Evolutionary conservation across 2,888 invertebrate species (phyloP), one percentile per base, ranked within the genome.

Genomic region (Brachycybe producta): DNA sequence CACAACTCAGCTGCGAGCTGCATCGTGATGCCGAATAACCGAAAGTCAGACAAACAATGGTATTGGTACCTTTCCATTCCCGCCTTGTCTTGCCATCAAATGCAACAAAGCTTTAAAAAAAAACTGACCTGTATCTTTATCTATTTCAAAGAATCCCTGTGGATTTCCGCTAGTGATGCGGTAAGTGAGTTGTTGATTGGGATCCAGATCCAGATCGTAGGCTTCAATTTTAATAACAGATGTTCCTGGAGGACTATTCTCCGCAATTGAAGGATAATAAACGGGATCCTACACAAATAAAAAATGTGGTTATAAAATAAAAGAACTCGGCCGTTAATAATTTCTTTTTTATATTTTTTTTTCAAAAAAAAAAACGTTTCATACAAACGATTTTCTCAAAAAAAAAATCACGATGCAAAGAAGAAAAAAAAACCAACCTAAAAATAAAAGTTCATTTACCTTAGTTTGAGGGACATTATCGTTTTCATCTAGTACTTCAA

Each of bases 381-480:
- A n/a, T n/a, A n/a, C n/a, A n/a, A n/a, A n/a, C n/a, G n/a, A n/a
- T n/a, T n/a, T n/a, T n/a, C n/a, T n/a, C 8, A 30, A 23, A 17
- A 39, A 3, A 5, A 21, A 21, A 13, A 3, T 13, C 19, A 39
- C 11, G 7, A 17, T 5, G 5, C 24, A 21, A 40, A n/a, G 19
- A 7, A 39, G 19, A 4, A 17, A 39, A 3, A 13, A 13, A 39
- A 23, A 3, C 39, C 39, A 4, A 4, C 19, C 13, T 17, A 39
- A 7, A 23, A 17, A 39, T 11, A 39, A 39, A 39, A 17, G n/a
- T 34, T 38, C 17, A 13, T 36, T 45, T 26, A 53, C 53, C 47
- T 36, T 77, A 55, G 92, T 87, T 68, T 91, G 74, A 48, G 97
- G 97, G 38, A 81, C 80, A 74, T 94, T 88, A 73, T 98, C 97